Evolutionary conservation across 2,888 invertebrate genomes (phyloP).

Genomic region (Deladenus siricidicola): DNA sequence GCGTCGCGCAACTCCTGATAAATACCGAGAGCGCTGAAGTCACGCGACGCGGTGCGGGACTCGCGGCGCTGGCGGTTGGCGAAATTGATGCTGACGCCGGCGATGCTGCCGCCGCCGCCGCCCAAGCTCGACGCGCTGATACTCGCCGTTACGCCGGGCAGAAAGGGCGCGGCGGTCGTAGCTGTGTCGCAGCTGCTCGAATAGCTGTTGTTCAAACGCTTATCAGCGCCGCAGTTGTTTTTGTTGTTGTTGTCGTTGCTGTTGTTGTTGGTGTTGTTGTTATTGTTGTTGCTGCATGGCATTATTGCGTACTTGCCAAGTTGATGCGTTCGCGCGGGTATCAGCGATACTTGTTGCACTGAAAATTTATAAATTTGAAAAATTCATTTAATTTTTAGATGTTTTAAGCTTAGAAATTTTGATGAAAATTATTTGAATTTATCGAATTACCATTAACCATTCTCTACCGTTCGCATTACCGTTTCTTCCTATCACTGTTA

Average conservation of each 20-base stretch:
- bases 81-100: background rate
- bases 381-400: too few species aligned
- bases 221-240: background rate
- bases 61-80: background rate
- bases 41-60: background rate
- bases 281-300: background rate
- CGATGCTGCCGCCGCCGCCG: background rate
- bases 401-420: too few species aligned
- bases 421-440: too few species aligned
- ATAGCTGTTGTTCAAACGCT: background rate
- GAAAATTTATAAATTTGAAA: too few species aligned
- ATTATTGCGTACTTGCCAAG: constrained; percentile 2
- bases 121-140: background rate
- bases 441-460: too few species aligned
- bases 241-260: background rate
- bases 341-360: constrained; percentile 15
- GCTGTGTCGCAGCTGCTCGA: too few species aligned
- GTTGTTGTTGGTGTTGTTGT: background rate
- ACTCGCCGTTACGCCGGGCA: background rate
- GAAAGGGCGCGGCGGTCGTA: too few species aligned
- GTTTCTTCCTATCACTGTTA: too few species aligned
- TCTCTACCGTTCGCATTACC: too few species aligned
- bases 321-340: constrained; percentile 15
- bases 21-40: background rate
- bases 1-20: background rate